These are phyloP conservation scores for Proales similis DNA, from an alignment of 1,140 invertebrate species.

Conservation along the genomic window DNA sequence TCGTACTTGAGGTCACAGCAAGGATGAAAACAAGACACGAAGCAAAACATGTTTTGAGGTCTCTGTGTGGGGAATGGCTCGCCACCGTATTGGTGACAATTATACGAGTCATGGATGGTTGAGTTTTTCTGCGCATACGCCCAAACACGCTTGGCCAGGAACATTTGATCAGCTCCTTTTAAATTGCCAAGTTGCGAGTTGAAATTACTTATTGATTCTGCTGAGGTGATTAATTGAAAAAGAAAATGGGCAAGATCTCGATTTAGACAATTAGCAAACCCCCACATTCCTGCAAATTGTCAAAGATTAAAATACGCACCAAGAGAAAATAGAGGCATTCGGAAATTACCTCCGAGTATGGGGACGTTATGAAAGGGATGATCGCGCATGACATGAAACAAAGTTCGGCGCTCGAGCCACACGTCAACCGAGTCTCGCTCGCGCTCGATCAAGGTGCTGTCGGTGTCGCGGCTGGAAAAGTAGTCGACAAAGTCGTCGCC, in stretches of 20 bases:
- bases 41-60: background rate
- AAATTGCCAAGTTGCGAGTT: background rate
- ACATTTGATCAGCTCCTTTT: conserved; percentile 35
- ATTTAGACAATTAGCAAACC: background rate
- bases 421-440: conserved; percentile 8
- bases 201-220: background rate
- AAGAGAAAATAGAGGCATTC: too few species aligned
- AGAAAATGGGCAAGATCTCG: background rate
- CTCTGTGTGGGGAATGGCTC: conserved; percentile 13
- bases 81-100: conserved; percentile 1
- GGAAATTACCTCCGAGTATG: conserved; percentile 20
- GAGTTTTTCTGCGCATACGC: background rate
- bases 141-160: conserved; percentile 12
- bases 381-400: conserved; percentile 34
- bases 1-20: background rate
- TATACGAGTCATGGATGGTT: conserved; percentile 18
- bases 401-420: conserved; percentile 1
- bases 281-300: background rate
- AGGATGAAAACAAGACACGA: background rate
- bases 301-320: too few species aligned
- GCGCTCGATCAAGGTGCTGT: conserved; percentile 17
- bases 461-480: conserved; percentile 14
- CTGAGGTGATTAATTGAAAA: background rate
- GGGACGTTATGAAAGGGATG: background rate
- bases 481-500: conserved; percentile 22